Evolutionary conservation across 2,797 vertebrate genomes (phyloP).

Genomic region (Diceros bicornis): DNA sequence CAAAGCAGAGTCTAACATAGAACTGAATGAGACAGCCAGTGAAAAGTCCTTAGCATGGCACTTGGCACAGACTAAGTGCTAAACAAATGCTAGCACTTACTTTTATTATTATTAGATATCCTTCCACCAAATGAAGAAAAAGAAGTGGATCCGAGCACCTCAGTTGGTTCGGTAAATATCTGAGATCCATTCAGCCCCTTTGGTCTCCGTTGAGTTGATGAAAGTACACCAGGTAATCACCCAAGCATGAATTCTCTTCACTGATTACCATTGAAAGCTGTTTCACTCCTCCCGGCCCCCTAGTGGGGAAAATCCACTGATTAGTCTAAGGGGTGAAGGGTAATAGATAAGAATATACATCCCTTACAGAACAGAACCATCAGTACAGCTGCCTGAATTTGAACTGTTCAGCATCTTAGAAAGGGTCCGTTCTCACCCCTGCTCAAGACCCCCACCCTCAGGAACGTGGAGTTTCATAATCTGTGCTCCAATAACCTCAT

Average conservation of each 20-base stretch:
- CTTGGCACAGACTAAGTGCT: not conserved
- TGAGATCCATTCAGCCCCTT: not conserved
- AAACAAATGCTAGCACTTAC: not conserved
- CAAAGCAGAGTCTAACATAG: not conserved
- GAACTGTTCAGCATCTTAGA: not conserved
- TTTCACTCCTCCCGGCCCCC: not conserved
- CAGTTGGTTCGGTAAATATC: slow-evolving; percentile 17
- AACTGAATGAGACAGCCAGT: not conserved
- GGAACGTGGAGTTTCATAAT: not conserved
- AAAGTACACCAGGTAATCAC: not conserved
- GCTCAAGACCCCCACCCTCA: not conserved
- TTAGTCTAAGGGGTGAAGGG: not conserved
- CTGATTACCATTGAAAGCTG: not conserved
- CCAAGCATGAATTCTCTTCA: not conserved
- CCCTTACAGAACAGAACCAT: not conserved
- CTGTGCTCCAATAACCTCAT: not conserved
- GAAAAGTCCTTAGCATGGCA: not conserved
- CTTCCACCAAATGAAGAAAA: not conserved
- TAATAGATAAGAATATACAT: not conserved
- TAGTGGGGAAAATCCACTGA: not conserved
- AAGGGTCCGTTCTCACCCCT: not conserved
- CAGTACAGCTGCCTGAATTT: not conserved
- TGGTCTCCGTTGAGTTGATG: not conserved
- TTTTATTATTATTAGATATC: not conserved
- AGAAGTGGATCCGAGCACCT: not conserved